Base-by-base conservation (phyloP, 1,140 invertebrate genomes). In the Centruroides vittatus region DNA sequence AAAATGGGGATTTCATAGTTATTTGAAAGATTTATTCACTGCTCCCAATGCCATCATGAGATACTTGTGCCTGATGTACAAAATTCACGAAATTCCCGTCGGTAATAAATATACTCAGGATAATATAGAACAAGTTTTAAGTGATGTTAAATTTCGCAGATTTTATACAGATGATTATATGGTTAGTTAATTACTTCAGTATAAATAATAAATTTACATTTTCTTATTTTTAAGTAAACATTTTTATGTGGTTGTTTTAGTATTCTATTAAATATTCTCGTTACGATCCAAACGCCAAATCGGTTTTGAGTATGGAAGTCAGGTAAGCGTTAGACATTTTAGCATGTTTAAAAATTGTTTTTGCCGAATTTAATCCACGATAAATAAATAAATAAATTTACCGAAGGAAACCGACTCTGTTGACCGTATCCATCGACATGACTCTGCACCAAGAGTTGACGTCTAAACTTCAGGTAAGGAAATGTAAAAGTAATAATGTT, bases 41-140 rank as follows among this genome's bases (percentile, higher is more conserved):
- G 89, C 83, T 1, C 90, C 90, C 0, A 74, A 80, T n/a, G 76
- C 86, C 0, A 82, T 95, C 35, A 77, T 88, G 67, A 80, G 82
- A 10, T 93, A 86, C 73, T 73, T 96, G 13, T 86, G 87, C 69
- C 73, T 75, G 11, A 79, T 80, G 35, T 88, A 86, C 70, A 70
- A 76, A 3, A 76, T 94, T 23, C 84, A 93, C 67, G 77, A 78
- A 50, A 87, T 94, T 70, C 89, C 90, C 1, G 78, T 93, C 12
- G 90, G 89, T 1, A 78, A 77, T 57, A 72, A 79, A 0, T 69
- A 71, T 23, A 83, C 86, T 0, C 80, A 84, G 66, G 71, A 80
- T 3, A 75, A 80, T 64, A 78, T 81, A 36, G 79, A 82, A 5
- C 67, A 75, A 46, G 76, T 91, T 41, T 41, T 41, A 41, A 41